A percentile compares a stretch with the other conserved stretches of the same genome.
Conservation (phyloP, 2,113 vertebrate genomes). For the Sylvietta virens region DNA sequence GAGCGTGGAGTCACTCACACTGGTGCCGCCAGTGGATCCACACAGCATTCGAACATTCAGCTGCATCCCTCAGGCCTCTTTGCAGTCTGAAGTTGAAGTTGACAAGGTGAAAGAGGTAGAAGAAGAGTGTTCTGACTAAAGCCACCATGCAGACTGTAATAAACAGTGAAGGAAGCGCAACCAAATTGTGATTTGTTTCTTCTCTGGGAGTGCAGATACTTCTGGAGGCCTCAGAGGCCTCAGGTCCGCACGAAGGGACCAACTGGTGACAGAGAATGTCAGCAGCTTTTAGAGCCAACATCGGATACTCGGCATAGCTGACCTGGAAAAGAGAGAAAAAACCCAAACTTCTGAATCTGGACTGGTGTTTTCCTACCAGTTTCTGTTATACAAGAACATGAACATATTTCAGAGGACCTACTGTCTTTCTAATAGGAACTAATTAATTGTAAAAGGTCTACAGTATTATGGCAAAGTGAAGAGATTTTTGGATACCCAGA, state of each 20-base stretch:
- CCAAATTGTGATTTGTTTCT: background rate
- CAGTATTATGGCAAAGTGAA: background rate
- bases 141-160: background rate
- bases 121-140: background rate
- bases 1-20: conserved; percentile 90
- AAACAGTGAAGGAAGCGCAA: background rate
- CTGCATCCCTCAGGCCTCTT: conserved; percentile 22
- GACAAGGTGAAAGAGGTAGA: background rate
- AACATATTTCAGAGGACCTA: background rate
- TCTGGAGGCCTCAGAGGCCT: background rate
- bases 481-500: background rate
- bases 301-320: background rate
- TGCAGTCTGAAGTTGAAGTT: conserved; percentile 3
- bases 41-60: conserved; percentile 76
- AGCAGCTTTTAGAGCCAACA: background rate
- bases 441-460: background rate
- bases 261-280: background rate
- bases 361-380: background rate
- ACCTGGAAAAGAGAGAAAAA: background rate
- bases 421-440: background rate
- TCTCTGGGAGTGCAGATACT: background rate
- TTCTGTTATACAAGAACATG: background rate
- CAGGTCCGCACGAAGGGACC: background rate
- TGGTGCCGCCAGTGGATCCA: conserved; percentile 85
- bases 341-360: background rate